Conservation (phyloP, 1,140 invertebrate genomes). For the Callitettix versicolor region DNA sequence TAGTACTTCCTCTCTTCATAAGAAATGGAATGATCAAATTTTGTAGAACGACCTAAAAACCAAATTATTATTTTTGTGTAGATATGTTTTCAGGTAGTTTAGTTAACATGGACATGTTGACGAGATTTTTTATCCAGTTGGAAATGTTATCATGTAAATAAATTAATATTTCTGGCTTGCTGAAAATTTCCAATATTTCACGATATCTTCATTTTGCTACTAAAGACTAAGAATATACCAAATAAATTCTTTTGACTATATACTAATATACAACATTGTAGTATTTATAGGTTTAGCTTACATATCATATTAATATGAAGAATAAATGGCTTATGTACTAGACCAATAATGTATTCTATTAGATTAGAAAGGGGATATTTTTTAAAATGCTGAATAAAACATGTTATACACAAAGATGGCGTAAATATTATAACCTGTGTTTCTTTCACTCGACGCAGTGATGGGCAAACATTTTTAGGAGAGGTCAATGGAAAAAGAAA, state of each 20-base stretch:
- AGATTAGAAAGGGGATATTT: constrained; percentile 16
- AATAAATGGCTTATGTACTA: constrained; percentile 15
- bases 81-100: too few relatives aligned
- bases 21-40: neutral
- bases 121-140: too few relatives aligned
- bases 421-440: too few relatives aligned
- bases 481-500: too few relatives aligned
- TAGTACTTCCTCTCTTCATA: neutral
- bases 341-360: constrained; percentile 18
- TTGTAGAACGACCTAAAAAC: neutral
- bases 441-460: too few relatives aligned
- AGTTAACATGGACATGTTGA: too few relatives aligned
- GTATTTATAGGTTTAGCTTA: constrained; percentile 15
- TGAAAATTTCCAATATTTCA: constrained; percentile 3
- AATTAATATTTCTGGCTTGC: constrained; percentile 1
- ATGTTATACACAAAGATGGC: constrained; percentile 5
- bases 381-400: constrained; percentile 17
- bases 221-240: constrained; percentile 15
- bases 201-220: constrained; percentile 1
- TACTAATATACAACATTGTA: constrained; percentile 12
- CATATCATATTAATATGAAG: constrained; percentile 15
- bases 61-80: too few relatives aligned
- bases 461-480: too few relatives aligned
- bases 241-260: constrained; percentile 13
- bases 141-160: too few relatives aligned